Evolutionary conservation across 1,140 invertebrate species (phyloP).

Genomic region (Neoseiulus cucumeris): DNA sequence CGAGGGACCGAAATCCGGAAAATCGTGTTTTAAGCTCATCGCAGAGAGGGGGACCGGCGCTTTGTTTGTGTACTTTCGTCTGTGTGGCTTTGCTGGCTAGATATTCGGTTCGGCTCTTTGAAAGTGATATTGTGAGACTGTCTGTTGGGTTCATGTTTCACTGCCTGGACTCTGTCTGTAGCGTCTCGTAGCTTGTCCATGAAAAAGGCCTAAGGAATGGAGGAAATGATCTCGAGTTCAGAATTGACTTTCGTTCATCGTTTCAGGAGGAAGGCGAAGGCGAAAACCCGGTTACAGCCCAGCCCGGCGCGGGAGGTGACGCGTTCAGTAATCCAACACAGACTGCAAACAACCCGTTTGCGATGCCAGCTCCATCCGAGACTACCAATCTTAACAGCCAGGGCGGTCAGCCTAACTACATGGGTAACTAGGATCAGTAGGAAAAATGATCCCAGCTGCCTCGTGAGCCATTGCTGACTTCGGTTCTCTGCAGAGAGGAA

Average conservation of each 20-base stretch:
- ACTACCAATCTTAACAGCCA: slow-evolving; percentile 7
- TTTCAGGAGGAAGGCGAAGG: neutral
- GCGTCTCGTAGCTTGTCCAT: too few species aligned
- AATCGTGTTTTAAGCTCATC: too few species aligned
- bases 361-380: slow-evolving; percentile 1
- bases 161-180: too few species aligned
- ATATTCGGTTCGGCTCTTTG: too few species aligned
- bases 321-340: neutral
- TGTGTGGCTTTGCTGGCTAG: too few species aligned
- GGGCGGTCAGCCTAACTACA: slow-evolving; percentile 8
- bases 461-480: neutral
- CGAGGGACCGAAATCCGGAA: too few species aligned
- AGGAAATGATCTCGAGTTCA: too few species aligned
- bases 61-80: too few species aligned
- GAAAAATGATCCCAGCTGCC: neutral
- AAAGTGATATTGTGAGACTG: too few species aligned
- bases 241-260: neutral
- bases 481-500: neutral
- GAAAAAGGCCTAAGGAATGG: too few species aligned
- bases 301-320: neutral
- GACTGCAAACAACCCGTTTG: slow-evolving; percentile 9
- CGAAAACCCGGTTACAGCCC: neutral
- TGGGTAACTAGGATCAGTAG: slow-evolving; percentile 8
- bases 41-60: too few species aligned
- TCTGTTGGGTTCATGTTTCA: too few species aligned